Conservation (phyloP, 2,113 vertebrate species). For the Alaudala cheleensis region DNA sequence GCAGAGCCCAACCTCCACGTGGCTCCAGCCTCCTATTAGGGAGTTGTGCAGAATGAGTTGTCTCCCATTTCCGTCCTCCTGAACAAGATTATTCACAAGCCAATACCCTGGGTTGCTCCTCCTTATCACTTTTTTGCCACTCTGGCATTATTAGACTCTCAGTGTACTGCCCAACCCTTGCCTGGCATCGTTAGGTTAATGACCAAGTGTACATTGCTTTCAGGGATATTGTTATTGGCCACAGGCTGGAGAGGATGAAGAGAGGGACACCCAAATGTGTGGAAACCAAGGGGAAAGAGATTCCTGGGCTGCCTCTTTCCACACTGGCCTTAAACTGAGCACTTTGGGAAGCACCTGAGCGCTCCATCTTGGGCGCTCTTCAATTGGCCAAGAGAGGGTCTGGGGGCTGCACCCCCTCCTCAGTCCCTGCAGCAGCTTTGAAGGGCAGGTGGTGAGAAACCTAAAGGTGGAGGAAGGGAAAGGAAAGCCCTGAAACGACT, state of each 20-base stretch:
- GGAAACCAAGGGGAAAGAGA: not conserved
- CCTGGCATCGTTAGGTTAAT: not conserved
- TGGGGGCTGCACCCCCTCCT: fast-evolving
- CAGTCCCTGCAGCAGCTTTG: not conserved
- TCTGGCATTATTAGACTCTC: too few relatives aligned
- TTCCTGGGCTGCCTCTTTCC: not conserved
- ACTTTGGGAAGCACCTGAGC: not conserved
- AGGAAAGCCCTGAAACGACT: not conserved
- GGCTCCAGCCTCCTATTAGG: not conserved
- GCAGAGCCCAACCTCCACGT: fast-evolving
- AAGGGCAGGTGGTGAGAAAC: not conserved
- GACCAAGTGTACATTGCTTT: not conserved
- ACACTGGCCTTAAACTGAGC: not conserved
- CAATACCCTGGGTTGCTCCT: not conserved
- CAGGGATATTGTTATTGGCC: not conserved
- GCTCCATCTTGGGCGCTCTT: not conserved
- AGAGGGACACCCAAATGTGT: fast-evolving
- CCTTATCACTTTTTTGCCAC: not conserved
- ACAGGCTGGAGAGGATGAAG: not conserved
- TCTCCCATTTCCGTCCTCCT: not conserved
- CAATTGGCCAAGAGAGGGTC: not conserved
- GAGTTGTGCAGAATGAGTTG: not conserved
- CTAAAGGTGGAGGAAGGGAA: not conserved
- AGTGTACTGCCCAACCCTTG: too few relatives aligned
- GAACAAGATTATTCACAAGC: not conserved